Percentiles rank a stretch among this genome's conserved stretches.
phyloP scores from a whole-genome alignment of 2,113 vertebrate genomes.

The Dinomys branickii region DNA sequence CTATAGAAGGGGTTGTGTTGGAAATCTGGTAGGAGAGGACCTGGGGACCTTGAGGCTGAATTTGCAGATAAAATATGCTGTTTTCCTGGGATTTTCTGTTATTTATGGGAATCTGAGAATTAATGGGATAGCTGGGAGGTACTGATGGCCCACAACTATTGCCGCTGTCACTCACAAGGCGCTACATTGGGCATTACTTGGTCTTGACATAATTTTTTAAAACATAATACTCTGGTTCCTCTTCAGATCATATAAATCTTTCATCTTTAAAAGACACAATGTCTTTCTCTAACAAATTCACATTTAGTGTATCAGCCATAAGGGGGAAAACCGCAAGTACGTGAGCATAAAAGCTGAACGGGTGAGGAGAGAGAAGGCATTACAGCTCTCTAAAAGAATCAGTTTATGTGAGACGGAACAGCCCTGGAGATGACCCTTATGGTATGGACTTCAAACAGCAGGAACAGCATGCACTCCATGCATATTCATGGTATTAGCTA shows the following conservation, averaged over 20 bases:
- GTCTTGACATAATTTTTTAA: neutral
- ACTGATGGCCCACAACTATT: neutral
- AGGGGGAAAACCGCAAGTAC: neutral
- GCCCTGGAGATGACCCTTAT: neutral
- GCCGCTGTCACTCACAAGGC: neutral
- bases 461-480: neutral
- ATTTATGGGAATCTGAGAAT: neutral
- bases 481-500: neutral
- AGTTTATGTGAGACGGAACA: neutral
- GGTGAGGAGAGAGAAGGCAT: neutral
- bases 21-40: neutral
- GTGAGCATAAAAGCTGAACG: neutral
- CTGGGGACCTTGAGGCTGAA: neutral
- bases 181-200: neutral
- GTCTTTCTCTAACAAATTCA: constrained; percentile 34
- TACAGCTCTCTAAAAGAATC: neutral
- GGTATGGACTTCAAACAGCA: neutral
- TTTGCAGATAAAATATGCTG: constrained; percentile 4
- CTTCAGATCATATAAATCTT: neutral
- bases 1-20: neutral
- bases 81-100: constrained; percentile 36
- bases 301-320: neutral
- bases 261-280: neutral
- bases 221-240: neutral
- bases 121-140: neutral